These are phyloP conservation scores for Cichladusa arquata DNA, from an alignment of 2,113 vertebrate species.

Conservation along the genomic window DNA sequence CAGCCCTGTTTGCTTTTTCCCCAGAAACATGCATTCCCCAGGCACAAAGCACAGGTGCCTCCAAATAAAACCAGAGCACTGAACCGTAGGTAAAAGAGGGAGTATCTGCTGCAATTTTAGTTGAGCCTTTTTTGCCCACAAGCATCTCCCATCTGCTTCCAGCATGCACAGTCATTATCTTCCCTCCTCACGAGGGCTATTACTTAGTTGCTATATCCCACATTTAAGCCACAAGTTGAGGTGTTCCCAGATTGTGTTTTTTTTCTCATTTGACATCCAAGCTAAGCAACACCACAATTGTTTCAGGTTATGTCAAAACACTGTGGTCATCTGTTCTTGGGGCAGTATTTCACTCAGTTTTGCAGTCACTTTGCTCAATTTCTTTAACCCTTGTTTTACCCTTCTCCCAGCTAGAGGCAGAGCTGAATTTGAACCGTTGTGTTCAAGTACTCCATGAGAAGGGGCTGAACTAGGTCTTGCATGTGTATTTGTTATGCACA, in stretches of 20 bases:
- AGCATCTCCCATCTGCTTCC: background rate
- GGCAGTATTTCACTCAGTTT: background rate
- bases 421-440: background rate
- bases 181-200: background rate
- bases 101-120: background rate
- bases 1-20: background rate
- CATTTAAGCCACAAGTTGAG: background rate
- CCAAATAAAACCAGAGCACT: background rate
- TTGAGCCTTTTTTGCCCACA: background rate
- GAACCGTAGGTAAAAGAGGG: background rate
- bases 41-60: background rate
- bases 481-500: background rate
- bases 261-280: background rate
- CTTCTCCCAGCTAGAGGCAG: background rate
- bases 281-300: background rate
- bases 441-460: background rate
- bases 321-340: background rate
- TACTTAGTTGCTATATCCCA: background rate
- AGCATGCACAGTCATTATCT: background rate
- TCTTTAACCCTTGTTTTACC: background rate
- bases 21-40: background rate
- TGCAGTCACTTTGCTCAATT: background rate
- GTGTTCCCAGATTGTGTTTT: background rate
- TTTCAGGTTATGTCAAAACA: slow-evolving; percentile 10
- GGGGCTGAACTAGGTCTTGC: background rate